Percentiles rank a stretch among this genome's conserved stretches.
phyloP scores from a whole-genome alignment of 2,797 vertebrate species.

The Myotis myotis region DNA sequence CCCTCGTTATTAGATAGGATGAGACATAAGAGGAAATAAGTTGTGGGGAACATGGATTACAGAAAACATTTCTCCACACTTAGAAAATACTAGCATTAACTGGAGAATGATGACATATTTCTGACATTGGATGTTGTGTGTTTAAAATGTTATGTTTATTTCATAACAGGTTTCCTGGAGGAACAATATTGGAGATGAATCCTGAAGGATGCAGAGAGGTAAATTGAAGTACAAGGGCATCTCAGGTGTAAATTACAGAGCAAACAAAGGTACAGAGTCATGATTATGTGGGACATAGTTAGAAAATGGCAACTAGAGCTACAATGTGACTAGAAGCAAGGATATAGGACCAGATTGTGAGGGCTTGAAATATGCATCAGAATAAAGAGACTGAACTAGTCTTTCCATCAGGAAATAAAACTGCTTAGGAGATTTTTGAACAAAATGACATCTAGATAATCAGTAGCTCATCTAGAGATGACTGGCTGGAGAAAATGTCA shows the following conservation, averaged over 20 bases:
- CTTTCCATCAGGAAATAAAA: background rate
- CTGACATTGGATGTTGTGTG: background rate
- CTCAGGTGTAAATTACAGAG: background rate
- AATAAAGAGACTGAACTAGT: background rate
- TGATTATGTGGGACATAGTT: background rate
- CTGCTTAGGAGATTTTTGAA: background rate
- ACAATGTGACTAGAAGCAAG: background rate
- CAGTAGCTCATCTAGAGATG: background rate
- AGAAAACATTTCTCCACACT: background rate
- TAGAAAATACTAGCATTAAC: background rate
- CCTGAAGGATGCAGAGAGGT: background rate
- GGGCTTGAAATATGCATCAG: background rate
- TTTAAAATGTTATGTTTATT: background rate
- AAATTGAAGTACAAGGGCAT: background rate
- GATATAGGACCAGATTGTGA: background rate
- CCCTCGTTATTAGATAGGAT: no score
- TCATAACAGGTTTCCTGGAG: background rate
- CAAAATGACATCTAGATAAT: background rate
- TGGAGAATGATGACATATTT: background rate
- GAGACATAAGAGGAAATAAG: background rate
- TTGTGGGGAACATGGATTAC: background rate
- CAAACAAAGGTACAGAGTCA: background rate
- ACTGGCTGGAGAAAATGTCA: constrained; percentile 11
- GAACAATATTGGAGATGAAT: background rate
- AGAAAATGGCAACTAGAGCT: background rate